Base-by-base conservation (phyloP, 2,797 vertebrate genomes). In the Argyrosomus regius region DNA sequence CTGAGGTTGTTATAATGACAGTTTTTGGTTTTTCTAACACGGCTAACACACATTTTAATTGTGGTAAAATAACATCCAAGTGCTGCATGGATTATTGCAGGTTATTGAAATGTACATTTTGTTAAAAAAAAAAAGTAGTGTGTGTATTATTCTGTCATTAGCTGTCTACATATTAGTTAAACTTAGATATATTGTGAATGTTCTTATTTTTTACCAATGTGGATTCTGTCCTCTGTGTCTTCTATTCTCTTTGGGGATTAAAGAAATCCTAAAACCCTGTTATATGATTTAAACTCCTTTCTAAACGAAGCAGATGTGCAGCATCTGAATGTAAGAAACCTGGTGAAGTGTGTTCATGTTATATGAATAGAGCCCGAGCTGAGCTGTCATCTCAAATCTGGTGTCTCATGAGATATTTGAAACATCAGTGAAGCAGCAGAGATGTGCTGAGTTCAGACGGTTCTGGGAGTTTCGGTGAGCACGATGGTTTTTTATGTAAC, bases 61-160 rank as follows among this genome's bases (percentile, higher is more conserved):
- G 54, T 78, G 67, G 73, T 64, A 7, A 77, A 82, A 24, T 70
- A 82, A 78, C 72, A 86, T 88, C 66, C 61, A 85, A 75, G 77
- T 80, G 82, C 86, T 91, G 89, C 92, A 88, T 91, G 86, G 75
- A 83, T 80, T 54, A 72, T 65, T 86, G 86, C 87, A 92, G 88
- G 76, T 78, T 72, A 67, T 64, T 83, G 62, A 90, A 87, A 77
- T 86, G 81, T 90, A 77, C 26, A 72, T 78, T 83, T 81, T 64
- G 26, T 81, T 64, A 16, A 53, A 56, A 26, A 59, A 80, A 72
- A 80, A 4, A 69, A 70, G 61, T 81, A 13, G 75, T 87, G 66
- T 52, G 35, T 80, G 81, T 89, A 54, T 81, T 88, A 59, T 68
- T 86, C 77, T 81, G 76, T 85, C 78, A 73, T 76, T 86, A 80